Percentiles rank a stretch among this genome's conserved stretches.
Evolutionary conservation across 1,140 invertebrate species (phyloP).

Genomic region (Drosophila tani): DNA sequence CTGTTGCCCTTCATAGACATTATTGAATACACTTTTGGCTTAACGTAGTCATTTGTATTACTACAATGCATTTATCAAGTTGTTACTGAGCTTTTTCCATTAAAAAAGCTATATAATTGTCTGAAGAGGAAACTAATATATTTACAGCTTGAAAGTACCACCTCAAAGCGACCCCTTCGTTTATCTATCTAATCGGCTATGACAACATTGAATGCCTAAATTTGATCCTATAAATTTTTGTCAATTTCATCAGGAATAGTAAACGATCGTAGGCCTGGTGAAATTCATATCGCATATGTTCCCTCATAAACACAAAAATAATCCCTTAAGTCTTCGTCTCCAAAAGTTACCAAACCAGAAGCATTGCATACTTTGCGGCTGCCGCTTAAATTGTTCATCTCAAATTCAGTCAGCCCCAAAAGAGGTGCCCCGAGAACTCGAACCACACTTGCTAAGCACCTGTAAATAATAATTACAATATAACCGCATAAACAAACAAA

Average conservation of each 20-base stretch:
- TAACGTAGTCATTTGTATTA: too few relatives aligned
- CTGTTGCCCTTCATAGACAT: too few relatives aligned
- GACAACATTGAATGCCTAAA: not conserved
- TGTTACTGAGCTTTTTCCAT: too few relatives aligned
- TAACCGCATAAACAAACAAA: slow-evolving; percentile 33
- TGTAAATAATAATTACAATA: slow-evolving; percentile 67
- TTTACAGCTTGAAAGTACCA: too few relatives aligned
- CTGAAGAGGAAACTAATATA: too few relatives aligned
- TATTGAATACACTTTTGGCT: too few relatives aligned
- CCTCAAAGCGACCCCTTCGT: not conserved
- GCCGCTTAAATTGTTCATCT: not conserved
- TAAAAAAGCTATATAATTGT: too few relatives aligned
- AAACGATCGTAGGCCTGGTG: not conserved
- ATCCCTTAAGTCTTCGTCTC: not conserved
- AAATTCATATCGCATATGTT: slow-evolving; percentile 2
- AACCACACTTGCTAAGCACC: slow-evolving; percentile 44
- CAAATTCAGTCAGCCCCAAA: slow-evolving; percentile 22
- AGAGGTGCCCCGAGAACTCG: slow-evolving; percentile 19
- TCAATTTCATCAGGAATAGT: not conserved
- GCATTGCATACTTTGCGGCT: slow-evolving; percentile 51
- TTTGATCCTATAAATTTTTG: not conserved
- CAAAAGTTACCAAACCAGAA: not conserved
- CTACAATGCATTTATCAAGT: too few relatives aligned
- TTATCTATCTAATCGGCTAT: not conserved
- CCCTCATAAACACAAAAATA: not conserved